Evolutionary conservation across 2,888 invertebrate genomes (phyloP), one percentile per base, ranked within the genome.

Genomic region (Saturnia japonica): DNA sequence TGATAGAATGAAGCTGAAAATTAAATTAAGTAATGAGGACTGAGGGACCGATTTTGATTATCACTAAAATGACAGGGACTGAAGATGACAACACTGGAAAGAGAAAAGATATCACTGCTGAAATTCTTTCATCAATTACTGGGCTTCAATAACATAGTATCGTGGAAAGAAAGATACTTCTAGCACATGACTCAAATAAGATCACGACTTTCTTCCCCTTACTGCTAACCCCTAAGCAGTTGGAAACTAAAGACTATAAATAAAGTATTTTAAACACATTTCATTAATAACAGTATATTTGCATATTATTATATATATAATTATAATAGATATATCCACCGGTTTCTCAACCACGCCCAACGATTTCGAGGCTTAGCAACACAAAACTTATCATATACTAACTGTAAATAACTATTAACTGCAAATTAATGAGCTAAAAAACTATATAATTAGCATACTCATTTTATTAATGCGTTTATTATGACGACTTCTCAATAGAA

Each of bases 341-440:
- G 64, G 64, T 64, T 40, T 64, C 64, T 64, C 64, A 40, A n/a
- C 64, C 64, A 64, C 64, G 64, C 64, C 64, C 64, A 40, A 64
- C 40, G 16, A 11, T 40, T 2, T 40, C 40, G 64, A n/a, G 64
- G 11, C 62, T 64, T 64, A 64, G 62, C 64, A 64, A 64, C 64
- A 40, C n/a, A 8, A 40, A 40, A 64, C 40, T 40, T 40, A 64
- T 19, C 64, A 64, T 64, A 64, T 11, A 40, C 40, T 64, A 64
- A 64, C 64, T 64, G 64, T 64, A 64, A 40, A 64, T 25, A n/a
- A 64, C 40, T 7, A 40, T 64, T 64, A 40, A 40, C 1, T 64
- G 19, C n/a, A 64, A 40, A 64, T 64, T 12, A 40, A 64, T 40
- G 19, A 40, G 16, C 40, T 64, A 64, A n/a, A 64, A 64, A 40